These are phyloP conservation scores for Podocnemis expansa DNA, from an alignment of 2,113 vertebrate genomes.

Conservation along the genomic window DNA sequence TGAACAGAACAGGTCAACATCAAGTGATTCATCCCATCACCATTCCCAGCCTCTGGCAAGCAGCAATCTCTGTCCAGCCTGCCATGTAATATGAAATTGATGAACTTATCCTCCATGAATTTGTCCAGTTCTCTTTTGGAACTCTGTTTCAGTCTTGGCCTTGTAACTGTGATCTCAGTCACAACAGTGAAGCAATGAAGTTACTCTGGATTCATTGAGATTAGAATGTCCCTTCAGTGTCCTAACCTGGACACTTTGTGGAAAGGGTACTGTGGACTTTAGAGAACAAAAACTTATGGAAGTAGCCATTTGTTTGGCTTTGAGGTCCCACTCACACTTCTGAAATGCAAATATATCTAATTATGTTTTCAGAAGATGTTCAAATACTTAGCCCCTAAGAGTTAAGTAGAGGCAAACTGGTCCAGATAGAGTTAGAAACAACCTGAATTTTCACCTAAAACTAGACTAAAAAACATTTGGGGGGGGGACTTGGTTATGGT, in stretches of 20 bases:
- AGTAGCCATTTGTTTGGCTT: not conserved
- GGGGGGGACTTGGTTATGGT: not conserved
- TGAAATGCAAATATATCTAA: not conserved
- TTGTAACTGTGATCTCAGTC: not conserved
- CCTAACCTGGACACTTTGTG: not conserved
- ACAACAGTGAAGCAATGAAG: not conserved
- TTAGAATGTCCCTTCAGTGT: not conserved
- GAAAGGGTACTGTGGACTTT: not conserved
- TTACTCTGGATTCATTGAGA: not conserved
- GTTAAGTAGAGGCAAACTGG: not conserved
- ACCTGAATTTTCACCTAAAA: not conserved
- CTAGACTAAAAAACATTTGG: not conserved
- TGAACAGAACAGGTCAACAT: too few species aligned
- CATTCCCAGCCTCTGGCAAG: too few species aligned
- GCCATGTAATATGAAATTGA: too few species aligned
- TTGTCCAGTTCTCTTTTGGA: too few species aligned
- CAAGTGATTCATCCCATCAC: too few species aligned
- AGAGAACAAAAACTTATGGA: not conserved
- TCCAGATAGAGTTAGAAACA: not conserved
- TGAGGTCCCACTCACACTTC: not conserved
- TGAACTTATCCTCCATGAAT: too few species aligned
- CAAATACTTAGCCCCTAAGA: not conserved
- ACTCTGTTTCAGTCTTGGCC: too few species aligned
- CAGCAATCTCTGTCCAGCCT: too few species aligned
- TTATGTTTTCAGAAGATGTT: not conserved